phyloP scores from a whole-genome alignment of 2,113 vertebrate species.

The Genyomyrus donnyi region DNA sequence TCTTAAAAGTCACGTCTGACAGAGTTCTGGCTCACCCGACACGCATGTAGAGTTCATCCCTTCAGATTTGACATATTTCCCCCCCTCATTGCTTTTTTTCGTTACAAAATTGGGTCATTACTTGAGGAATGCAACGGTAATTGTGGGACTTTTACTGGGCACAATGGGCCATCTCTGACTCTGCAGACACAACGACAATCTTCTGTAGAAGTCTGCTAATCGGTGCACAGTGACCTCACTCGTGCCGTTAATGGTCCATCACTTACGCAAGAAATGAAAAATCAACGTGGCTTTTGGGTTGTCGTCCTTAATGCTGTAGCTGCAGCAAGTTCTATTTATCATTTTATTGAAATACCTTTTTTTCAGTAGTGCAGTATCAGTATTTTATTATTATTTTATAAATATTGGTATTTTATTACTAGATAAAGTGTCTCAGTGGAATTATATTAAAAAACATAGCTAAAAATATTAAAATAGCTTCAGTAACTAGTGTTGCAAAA shows the following conservation, averaged over 20 bases:
- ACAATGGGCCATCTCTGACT: slow-evolving; percentile 12
- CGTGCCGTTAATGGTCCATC: slow-evolving; percentile 15
- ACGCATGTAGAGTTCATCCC: slow-evolving; percentile 27
- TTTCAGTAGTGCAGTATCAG: not conserved
- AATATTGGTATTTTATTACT: not conserved
- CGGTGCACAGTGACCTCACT: not conserved
- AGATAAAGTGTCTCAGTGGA: not conserved
- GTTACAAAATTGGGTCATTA: slow-evolving; percentile 19
- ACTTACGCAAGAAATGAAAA: not conserved
- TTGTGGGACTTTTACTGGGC: slow-evolving; percentile 9
- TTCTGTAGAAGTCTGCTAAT: not conserved
- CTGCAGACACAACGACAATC: slow-evolving; percentile 12
- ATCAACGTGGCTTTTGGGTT: not conserved
- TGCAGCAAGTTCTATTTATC: not conserved
- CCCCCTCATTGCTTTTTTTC: slow-evolving; percentile 16
- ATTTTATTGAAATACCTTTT: not conserved
- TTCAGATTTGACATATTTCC: slow-evolving; percentile 26
- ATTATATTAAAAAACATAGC: not conserved
- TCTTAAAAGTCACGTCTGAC: slow-evolving; percentile 45
- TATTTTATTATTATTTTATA: not conserved
- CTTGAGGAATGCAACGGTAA: slow-evolving; percentile 26
- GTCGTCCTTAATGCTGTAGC: not conserved
- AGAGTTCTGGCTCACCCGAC: slow-evolving; percentile 36
- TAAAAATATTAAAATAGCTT: not conserved
- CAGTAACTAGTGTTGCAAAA: not conserved